Evolutionary conservation across 2,797 vertebrate species (phyloP).

Genomic region (Sebastes alutus): DNA sequence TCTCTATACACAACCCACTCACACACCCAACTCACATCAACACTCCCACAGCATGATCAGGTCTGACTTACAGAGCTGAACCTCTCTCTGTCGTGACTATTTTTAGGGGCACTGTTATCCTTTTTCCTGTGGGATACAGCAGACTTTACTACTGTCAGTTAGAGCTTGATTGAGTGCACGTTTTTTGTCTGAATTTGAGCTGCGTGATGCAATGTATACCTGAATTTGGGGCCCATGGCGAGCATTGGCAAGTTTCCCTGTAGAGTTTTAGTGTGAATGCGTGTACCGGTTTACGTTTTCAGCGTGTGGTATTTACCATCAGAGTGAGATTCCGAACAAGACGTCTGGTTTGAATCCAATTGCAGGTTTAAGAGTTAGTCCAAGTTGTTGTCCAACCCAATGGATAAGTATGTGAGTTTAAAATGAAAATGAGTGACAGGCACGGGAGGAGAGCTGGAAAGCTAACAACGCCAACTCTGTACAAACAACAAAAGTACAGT

Average conservation of each 20-base stretch:
- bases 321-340: constrained; percentile 52
- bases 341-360: constrained; percentile 45
- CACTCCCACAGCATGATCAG: constrained; percentile 32
- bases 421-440: constrained; percentile 65
- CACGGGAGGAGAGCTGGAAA: constrained; percentile 56
- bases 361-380: constrained; percentile 31
- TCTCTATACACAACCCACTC: constrained; percentile 15
- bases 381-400: constrained; percentile 37
- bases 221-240: not conserved
- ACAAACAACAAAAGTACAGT: constrained; percentile 80
- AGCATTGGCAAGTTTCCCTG: constrained; percentile 19
- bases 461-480: constrained; percentile 66
- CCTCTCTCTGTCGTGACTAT: constrained; percentile 39
- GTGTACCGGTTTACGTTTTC: constrained; percentile 37
- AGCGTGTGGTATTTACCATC: constrained; percentile 61
- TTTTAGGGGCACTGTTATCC: constrained; percentile 44
- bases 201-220: constrained; percentile 10
- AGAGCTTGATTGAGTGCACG: not conserved
- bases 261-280: constrained; percentile 49
- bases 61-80: constrained; percentile 36
- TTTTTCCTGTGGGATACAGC: constrained; percentile 26
- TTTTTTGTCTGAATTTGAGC: not conserved
- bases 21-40: constrained; percentile 20
- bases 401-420: constrained; percentile 48
- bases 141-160: constrained; percentile 24